These are phyloP conservation scores for Ptychobarbus kaznakovi DNA, from an alignment of 2,797 vertebrate species.

Conservation along the genomic window DNA sequence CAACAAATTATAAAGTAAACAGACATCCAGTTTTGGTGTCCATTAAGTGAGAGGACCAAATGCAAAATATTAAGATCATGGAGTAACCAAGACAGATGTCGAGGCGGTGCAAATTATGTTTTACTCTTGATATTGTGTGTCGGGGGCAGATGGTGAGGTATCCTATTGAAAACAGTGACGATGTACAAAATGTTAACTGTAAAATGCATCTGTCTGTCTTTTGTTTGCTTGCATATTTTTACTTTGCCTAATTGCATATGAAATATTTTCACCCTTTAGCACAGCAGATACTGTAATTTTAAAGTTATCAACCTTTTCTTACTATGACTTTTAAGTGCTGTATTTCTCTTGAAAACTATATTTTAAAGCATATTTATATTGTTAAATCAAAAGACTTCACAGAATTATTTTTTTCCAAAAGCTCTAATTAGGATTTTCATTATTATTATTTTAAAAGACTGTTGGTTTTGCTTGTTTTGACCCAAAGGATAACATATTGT, in stretches of 20 bases:
- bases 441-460: neutral
- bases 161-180: neutral
- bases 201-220: neutral
- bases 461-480: neutral
- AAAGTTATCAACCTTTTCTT: neutral
- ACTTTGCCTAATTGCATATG: neutral
- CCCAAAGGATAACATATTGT: neutral
- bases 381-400: slow-evolving; percentile 1
- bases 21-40: neutral
- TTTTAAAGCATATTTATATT: neutral
- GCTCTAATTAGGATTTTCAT: neutral
- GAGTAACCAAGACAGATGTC: slow-evolving; percentile 1
- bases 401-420: neutral
- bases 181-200: neutral
- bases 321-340: neutral
- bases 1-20: neutral
- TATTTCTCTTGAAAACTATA: neutral
- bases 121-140: neutral
- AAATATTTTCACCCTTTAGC: neutral
- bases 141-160: neutral
- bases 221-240: neutral
- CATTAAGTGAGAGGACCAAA: neutral
- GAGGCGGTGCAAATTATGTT: neutral
- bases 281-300: neutral
- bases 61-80: neutral